Conservation (phyloP, 2,888 invertebrate species). For the Lordiphosa andalusiaca region DNA sequence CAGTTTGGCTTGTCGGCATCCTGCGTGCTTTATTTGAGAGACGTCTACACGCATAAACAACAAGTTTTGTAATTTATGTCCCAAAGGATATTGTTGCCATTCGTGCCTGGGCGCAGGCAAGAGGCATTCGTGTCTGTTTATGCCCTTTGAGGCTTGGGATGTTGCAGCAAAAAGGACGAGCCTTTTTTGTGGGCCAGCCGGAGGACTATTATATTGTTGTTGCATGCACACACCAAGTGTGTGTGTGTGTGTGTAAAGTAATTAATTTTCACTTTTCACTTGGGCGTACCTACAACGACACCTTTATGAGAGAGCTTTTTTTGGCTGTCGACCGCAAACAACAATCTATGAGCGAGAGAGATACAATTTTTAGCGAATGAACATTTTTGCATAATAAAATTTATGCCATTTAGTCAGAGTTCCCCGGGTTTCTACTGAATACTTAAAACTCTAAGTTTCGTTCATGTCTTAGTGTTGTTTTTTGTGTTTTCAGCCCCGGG, state of each 20-base stretch:
- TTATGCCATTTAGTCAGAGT: too few species aligned
- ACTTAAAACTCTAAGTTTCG: too few species aligned
- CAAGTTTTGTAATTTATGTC: slow-evolving; percentile 71
- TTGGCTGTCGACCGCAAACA: background rate
- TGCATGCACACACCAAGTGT: slow-evolving; percentile 9
- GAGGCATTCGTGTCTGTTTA: slow-evolving; percentile 2
- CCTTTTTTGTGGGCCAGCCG: slow-evolving; percentile 10
- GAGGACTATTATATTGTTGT: slow-evolving; percentile 20
- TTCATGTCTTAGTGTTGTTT: too few species aligned
- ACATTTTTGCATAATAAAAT: too few species aligned
- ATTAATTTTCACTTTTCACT: slow-evolving; percentile 62
- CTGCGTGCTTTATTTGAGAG: slow-evolving; percentile 59
- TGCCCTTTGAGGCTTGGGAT: background rate
- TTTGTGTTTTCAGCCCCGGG: too few species aligned
- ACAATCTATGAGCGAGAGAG: too few species aligned
- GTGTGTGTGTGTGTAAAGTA: slow-evolving; percentile 39
- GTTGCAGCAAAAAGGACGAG: slow-evolving; percentile 8
- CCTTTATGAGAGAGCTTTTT: slow-evolving; percentile 25
- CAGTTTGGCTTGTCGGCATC: slow-evolving; percentile 29
- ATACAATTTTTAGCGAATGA: too few species aligned
- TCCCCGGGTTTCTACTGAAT: too few species aligned
- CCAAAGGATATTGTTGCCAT: slow-evolving; percentile 69
- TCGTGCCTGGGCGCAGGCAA: slow-evolving; percentile 28
- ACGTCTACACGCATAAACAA: slow-evolving; percentile 61
- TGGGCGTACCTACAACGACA: slow-evolving; percentile 25